Conservation (phyloP, 2,797 vertebrate species). For the Tadarida brasiliensis region DNA sequence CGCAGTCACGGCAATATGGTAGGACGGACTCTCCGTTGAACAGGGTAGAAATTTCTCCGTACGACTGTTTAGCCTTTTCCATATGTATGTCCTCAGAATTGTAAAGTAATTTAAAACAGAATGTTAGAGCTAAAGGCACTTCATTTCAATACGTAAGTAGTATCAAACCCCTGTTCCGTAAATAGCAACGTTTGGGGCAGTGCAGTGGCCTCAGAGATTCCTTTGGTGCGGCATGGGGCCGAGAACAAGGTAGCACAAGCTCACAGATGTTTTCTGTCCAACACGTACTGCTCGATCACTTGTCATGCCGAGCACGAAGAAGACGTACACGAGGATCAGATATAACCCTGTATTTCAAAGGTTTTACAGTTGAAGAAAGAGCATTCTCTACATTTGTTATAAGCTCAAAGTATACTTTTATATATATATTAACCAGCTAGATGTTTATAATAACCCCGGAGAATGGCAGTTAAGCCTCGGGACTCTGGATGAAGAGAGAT, state of each 20-base stretch:
- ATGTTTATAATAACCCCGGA: background rate
- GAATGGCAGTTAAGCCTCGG: background rate
- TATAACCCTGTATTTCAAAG: background rate
- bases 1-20: background rate
- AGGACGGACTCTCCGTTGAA: background rate
- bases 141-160: constrained; percentile 40
- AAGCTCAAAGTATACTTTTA: background rate
- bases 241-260: background rate
- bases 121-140: background rate
- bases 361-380: background rate
- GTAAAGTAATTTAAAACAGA: background rate
- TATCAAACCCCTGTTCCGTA: background rate
- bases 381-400: background rate
- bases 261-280: background rate
- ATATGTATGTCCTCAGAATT: background rate
- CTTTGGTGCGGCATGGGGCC: background rate
- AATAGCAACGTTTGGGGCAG: background rate
- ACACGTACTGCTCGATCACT: background rate
- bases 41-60: background rate
- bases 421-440: background rate
- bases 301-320: background rate
- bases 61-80: background rate
- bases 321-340: background rate
- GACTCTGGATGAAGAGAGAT: constrained; percentile 18
- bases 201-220: background rate